These are phyloP conservation scores for Montipora sp. DNA, from an alignment of 64 coral and sea anemone genomes.

Conservation along the genomic window DNA sequence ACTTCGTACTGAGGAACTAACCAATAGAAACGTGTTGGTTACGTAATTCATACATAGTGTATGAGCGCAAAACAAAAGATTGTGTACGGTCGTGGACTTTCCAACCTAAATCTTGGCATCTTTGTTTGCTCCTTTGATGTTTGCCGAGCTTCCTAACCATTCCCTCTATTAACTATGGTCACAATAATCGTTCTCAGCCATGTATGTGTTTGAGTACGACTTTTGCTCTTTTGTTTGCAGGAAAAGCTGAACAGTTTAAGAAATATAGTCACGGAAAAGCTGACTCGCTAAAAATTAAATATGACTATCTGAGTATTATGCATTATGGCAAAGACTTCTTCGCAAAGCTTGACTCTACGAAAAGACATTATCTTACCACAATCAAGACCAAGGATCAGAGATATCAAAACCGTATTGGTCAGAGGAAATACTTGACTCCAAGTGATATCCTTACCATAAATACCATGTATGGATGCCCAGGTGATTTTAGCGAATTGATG, in stretches of 20 bases:
- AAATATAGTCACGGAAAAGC: conserved; percentile 44
- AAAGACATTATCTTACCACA: conserved; percentile 68
- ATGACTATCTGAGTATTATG: conserved; percentile 96
- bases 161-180: no score
- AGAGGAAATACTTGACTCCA: conserved; percentile 65
- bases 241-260: conserved; percentile 50
- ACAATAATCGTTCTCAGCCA: no score
- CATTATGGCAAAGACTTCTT: conserved; percentile 95
- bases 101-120: no score
- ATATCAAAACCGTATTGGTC: conserved; percentile 89
- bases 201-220: not conserved
- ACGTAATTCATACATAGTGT: no score
- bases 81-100: no score
- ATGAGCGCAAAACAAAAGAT: no score
- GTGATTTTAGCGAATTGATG: not conserved
- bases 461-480: conserved; percentile 87
- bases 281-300: conserved; percentile 67
- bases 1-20: no score
- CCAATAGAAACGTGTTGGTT: no score
- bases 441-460: conserved; percentile 76
- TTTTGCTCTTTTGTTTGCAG: not conserved
- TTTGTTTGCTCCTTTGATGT: no score
- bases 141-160: no score
- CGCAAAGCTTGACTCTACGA: conserved; percentile 63
- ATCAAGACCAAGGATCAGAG: conserved; percentile 64